phyloP scores from a whole-genome alignment of 2,797 vertebrate species.

The Crocodylus rhombifer region DNA sequence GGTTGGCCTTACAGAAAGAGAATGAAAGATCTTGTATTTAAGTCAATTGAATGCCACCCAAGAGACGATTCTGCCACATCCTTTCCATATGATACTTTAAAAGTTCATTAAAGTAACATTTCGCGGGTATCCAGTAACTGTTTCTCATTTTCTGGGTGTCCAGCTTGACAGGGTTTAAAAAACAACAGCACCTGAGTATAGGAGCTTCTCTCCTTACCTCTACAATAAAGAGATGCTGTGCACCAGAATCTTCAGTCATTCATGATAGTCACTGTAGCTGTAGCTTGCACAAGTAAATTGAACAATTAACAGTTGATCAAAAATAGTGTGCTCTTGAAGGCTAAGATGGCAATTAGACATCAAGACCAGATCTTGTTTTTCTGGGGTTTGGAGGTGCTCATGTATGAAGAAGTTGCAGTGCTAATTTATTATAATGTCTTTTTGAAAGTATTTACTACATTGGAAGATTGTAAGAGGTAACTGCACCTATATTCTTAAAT shows the following conservation, averaged over 20 bases:
- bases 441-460: background rate
- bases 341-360: background rate
- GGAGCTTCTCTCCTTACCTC: background rate
- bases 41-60: background rate
- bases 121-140: background rate
- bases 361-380: background rate
- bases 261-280: background rate
- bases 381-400: background rate
- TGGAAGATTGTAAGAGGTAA: background rate
- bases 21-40: background rate
- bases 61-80: background rate
- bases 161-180: background rate
- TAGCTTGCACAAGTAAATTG: too few species aligned
- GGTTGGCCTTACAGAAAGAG: background rate
- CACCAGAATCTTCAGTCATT: background rate
- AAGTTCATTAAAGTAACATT: background rate
- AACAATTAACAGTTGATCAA: background rate
- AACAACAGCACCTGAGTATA: background rate
- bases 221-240: background rate
- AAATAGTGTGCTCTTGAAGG: background rate
- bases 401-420: accelerated
- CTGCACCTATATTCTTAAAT: background rate
- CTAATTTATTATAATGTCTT: background rate
- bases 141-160: background rate
- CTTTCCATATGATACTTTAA: background rate